phyloP scores from a whole-genome alignment of 1,140 invertebrate species.

The Saccostrea echinata region DNA sequence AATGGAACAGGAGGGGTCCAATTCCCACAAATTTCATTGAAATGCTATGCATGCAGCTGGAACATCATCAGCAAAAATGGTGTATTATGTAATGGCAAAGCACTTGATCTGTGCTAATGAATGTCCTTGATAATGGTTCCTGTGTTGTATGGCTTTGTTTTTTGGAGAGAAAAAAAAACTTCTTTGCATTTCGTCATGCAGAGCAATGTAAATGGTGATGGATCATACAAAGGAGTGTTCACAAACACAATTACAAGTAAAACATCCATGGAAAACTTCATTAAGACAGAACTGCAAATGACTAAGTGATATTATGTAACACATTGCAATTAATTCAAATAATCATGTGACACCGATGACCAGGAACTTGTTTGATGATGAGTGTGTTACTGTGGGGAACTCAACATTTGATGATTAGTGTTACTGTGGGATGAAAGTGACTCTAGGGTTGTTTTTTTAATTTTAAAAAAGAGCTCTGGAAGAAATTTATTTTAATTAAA shows the following conservation, averaged over 20 bases:
- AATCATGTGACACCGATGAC: not conserved
- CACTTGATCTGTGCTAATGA: slow-evolving; percentile 2
- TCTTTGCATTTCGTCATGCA: not conserved
- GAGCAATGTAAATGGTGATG: not conserved
- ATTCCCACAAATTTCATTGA: slow-evolving; percentile 16
- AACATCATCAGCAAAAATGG: not conserved
- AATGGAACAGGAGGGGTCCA: not conserved
- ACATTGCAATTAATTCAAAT: slow-evolving; percentile 21
- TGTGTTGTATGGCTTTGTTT: not conserved
- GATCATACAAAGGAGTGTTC: not conserved
- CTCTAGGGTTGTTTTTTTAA: no score
- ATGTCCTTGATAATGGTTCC: not conserved
- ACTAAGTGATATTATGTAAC: slow-evolving; percentile 4
- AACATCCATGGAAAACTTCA: not conserved
- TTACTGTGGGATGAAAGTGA: no score
- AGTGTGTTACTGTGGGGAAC: no score
- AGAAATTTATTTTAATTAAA: not conserved
- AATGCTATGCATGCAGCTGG: not conserved
- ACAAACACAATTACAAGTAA: slow-evolving; percentile 26
- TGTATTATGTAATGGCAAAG: not conserved
- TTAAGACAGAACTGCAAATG: not conserved
- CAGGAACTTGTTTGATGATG: no score
- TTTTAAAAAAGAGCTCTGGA: no score
- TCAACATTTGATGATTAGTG: no score
- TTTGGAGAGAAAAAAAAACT: not conserved